Evolutionary conservation across 2,113 vertebrate species (phyloP).

Genomic region (Lamprologus callipterus): DNA sequence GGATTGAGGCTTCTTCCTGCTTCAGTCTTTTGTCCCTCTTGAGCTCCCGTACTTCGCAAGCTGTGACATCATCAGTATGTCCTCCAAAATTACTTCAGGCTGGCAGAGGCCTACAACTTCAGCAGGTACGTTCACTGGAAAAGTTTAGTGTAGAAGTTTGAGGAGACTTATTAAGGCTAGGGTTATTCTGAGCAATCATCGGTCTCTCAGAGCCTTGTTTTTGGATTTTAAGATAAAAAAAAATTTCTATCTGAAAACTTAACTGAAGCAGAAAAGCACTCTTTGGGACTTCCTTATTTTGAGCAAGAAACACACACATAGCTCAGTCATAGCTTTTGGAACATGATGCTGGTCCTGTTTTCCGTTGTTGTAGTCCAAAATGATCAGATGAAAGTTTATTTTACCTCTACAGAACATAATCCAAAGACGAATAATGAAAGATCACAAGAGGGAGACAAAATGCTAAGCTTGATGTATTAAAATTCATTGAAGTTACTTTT

Average conservation of each 20-base stretch:
- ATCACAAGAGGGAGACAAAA: background rate
- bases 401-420: background rate
- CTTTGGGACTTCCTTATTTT: conserved; percentile 50
- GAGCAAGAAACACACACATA: background rate
- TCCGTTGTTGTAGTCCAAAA: background rate
- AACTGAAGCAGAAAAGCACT: background rate
- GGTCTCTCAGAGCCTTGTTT: background rate
- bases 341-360: background rate
- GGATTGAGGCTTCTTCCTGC: background rate
- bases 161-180: background rate
- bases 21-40: conserved; percentile 40
- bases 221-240: background rate
- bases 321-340: background rate
- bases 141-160: background rate
- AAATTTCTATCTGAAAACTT: background rate
- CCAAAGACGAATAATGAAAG: background rate
- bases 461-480: background rate
- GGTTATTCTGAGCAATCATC: background rate
- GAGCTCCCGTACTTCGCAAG: conserved; percentile 18
- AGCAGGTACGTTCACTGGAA: background rate
- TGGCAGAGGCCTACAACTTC: background rate
- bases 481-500: background rate
- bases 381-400: background rate
- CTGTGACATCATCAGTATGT: conserved; percentile 34
- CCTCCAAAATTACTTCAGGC: background rate